These are phyloP conservation scores for Drosophila navojoa DNA, from an alignment of 1,140 invertebrate genomes.

Conservation along the genomic window DNA sequence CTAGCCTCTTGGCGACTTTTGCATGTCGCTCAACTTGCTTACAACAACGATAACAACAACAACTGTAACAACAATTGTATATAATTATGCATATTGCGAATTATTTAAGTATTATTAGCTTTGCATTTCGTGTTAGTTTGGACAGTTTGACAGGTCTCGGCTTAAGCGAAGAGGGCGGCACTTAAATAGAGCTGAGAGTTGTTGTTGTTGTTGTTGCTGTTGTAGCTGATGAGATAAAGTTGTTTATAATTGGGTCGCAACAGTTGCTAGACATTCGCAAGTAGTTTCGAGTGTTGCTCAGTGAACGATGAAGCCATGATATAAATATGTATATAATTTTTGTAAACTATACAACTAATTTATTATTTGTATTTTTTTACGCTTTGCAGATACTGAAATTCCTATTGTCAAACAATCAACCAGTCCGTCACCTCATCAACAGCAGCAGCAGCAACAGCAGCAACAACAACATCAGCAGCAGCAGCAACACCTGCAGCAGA, in stretches of 20 bases:
- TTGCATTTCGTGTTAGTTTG: slow-evolving; percentile 26
- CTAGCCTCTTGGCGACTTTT: slow-evolving; percentile 40
- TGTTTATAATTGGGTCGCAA: slow-evolving; percentile 50
- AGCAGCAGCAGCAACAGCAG: slow-evolving; percentile 66
- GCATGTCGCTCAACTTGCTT: slow-evolving; percentile 50
- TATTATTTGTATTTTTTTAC: neutral
- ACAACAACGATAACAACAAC: slow-evolving; percentile 11
- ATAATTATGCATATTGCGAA: slow-evolving; percentile 68
- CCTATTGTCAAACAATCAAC: slow-evolving; percentile 84
- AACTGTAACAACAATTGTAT: slow-evolving; percentile 44
- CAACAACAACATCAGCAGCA: slow-evolving; percentile 69
- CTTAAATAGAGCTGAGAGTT: slow-evolving; percentile 9
- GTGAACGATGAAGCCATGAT: slow-evolving; percentile 19
- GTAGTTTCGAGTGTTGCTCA: slow-evolving; percentile 18
- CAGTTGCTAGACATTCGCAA: slow-evolving; percentile 26
- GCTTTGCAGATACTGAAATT: slow-evolving; percentile 83
- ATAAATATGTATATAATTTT: neutral
- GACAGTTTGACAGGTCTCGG: slow-evolving; percentile 71
- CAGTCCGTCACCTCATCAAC: slow-evolving; percentile 77
- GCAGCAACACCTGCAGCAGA: slow-evolving; percentile 62
- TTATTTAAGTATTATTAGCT: slow-evolving; percentile 71
- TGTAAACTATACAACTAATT: neutral
- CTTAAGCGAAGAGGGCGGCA: slow-evolving; percentile 41
- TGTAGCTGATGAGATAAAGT: slow-evolving; percentile 43
- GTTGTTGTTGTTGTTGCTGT: slow-evolving; percentile 10